Base-by-base conservation (phyloP, 2,797 vertebrate species). In the Hybognathus amarus region DNA sequence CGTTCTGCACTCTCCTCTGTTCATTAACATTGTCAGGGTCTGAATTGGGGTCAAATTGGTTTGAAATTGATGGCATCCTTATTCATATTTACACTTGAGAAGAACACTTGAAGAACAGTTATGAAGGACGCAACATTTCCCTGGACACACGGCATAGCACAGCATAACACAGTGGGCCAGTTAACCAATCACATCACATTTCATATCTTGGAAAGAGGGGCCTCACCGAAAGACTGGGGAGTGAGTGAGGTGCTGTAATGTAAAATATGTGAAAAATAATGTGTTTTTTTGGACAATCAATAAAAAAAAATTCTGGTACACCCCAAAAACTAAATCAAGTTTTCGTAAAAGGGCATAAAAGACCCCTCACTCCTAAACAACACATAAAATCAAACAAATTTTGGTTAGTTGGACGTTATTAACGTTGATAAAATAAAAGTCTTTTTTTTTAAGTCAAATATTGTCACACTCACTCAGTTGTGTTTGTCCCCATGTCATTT, bases 91-190 rank as follows among this genome's bases (percentile, higher is more conserved):
- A 45, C 12, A 13, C 42, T 45, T n/a, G n/a, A n/a, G n/a, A n/a
- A n/a, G n/a, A n/a, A n/a, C n/a, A n/a, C n/a, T n/a, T n/a, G n/a
- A n/a, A n/a, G n/a, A n/a, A n/a, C n/a, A n/a, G n/a, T n/a, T n/a
- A n/a, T n/a, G n/a, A n/a, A 11, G 42, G 0, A 3, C 3, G 3
- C 11, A 0, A 13, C 42, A 45, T 45, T 42, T 42, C 12, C 3
- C 42, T 3, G 3, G 42, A 45, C 42, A 45, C 11, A 45, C 3
- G 3, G 2, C 6, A 3, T n/a, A n/a, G n/a, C n/a, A n/a, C n/a
- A 30, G 3, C 13, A 63, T 27, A 30, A 63, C 6, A 3, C 24
- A 63, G 2, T 63, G 5, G 1, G 5, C 24, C 24, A 63, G 59
- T 13, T 7, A 17, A 63, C 61, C 27, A 63, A 63, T 63, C 13